Evolutionary conservation across 2,888 invertebrate species (phyloP), one percentile per base, ranked within the genome.

Genomic region (Xestia xanthographa): DNA sequence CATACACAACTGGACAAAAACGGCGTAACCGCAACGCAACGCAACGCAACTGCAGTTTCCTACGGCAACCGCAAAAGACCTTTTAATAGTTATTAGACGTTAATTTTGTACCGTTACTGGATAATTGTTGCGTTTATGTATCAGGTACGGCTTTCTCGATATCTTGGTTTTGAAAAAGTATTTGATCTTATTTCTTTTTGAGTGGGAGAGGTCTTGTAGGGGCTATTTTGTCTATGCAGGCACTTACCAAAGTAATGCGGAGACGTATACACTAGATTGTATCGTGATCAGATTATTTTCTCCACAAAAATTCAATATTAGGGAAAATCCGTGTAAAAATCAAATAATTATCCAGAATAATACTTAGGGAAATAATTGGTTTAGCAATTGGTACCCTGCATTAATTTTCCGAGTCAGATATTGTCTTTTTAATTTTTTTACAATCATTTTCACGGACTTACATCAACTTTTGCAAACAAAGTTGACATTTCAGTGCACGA

Each of bases 31-130:
- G 88, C 95, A 94, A 90, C 89, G 89, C 95, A 94, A 90, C 89
- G 89, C 95, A 94, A 90, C 89, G 89, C 92, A 91, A 93, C 91
- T 92, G 91, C 89, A 90, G 93, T 92, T 95, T 95, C 95, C 95
- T 95, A 95, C 90, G 91, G 77, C 88, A 89, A 94, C 96, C 96
- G 88, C 96, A 95, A 95, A 95, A 92, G 92, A 92, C 93, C 94
- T 94, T 94, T 95, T 94, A 94, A 93, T 94, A 92, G 89, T 88
- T 86, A 92, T 94, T 90, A 88, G 82, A 92, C 93, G 92, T 91
- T 93, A 93, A 95, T 95, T 91, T 90, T 89, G 86, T 86, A 91
- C 91, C 91, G 92, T 93, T 93, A 92, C 75, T 71, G 66, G 77
- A 88, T 92, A 91, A 92, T 92, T 91, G 81, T 87, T 85, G 79